Evolutionary conservation across 2,113 vertebrate genomes (phyloP).

Genomic region (Cettia cetti): DNA sequence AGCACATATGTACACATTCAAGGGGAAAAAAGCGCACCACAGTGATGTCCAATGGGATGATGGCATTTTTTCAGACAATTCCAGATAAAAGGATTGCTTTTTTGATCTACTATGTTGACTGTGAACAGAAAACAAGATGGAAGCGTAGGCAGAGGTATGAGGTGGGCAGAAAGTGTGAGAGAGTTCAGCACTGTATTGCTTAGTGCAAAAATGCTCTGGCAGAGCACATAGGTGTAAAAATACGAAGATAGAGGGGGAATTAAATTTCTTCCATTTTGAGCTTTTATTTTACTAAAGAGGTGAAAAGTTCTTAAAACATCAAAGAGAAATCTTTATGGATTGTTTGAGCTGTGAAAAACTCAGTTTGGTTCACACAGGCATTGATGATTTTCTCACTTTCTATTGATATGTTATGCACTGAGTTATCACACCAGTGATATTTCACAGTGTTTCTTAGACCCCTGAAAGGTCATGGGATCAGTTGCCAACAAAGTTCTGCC

Average conservation of each 20-base stretch:
- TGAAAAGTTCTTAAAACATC: conserved; percentile 36
- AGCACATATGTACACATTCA: too few relatives aligned
- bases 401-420: background rate
- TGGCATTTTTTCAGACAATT: background rate
- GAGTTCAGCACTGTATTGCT: background rate
- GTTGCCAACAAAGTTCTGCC: background rate
- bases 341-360: conserved; percentile 59
- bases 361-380: conserved; percentile 27
- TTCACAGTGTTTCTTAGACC: conserved; percentile 8
- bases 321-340: conserved; percentile 28
- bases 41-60: background rate
- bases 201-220: conserved; percentile 45
- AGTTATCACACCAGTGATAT: conserved; percentile 25
- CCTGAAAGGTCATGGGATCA: background rate
- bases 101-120: background rate
- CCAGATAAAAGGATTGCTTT: background rate
- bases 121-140: conserved; percentile 31
- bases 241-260: background rate
- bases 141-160: background rate
- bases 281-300: conserved; percentile 21
- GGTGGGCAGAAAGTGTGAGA: conserved; percentile 16
- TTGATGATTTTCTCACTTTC: conserved; percentile 52
- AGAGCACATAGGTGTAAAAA: conserved; percentile 40
- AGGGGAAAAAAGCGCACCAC: background rate
- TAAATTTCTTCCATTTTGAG: conserved; percentile 28